These are phyloP conservation scores for Mohoua ochrocephala DNA, from an alignment of 2,113 vertebrate genomes.

Conservation along the genomic window DNA sequence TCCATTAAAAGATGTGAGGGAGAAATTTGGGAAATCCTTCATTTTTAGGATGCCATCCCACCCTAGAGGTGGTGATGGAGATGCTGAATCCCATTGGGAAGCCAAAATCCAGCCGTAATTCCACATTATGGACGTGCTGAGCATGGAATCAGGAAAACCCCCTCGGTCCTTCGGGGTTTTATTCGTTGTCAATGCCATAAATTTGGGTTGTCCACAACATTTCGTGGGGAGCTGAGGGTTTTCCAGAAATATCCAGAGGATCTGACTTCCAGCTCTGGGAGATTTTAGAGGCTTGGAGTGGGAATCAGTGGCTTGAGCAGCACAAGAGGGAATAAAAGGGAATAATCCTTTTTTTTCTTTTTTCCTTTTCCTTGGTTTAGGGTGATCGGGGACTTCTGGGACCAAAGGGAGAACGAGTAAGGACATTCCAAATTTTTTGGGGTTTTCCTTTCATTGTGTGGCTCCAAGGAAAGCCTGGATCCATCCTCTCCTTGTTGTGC, in stretches of 20 bases:
- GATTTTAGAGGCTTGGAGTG: not conserved
- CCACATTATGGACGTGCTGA: not conserved
- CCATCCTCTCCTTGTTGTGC: not conserved
- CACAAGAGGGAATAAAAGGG: not conserved
- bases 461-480: not conserved
- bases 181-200: not conserved
- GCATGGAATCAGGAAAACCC: not conserved
- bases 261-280: not conserved
- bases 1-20: not conserved
- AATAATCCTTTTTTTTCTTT: not conserved
- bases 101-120: not conserved
- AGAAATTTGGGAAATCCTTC: not conserved
- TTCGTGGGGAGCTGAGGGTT: not conserved
- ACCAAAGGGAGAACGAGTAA: conserved; percentile 83
- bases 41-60: not conserved
- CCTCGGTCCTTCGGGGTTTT: not conserved
- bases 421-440: not conserved
- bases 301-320: not conserved
- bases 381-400: conserved; percentile 79
- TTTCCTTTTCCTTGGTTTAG: conserved; percentile 43
- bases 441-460: not conserved
- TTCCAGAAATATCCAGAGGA: not conserved
- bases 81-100: not conserved
- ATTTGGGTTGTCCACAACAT: not conserved
- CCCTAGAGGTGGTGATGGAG: not conserved